phyloP scores from a whole-genome alignment of 2,888 invertebrate genomes.

The Dromius quadrimaculatus region DNA sequence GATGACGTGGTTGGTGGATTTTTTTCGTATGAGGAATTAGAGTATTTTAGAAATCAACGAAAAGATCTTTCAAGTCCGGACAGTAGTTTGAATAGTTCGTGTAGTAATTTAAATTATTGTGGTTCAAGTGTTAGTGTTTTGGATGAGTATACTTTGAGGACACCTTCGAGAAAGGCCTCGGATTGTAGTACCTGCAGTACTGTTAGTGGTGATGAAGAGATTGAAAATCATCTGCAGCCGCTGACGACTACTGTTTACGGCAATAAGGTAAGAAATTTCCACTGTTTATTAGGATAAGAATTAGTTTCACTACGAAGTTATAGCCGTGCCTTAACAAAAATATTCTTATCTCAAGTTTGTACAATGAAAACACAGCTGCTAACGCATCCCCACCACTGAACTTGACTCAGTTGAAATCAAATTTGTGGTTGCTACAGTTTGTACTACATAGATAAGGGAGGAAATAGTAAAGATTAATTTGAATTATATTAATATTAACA shows the following conservation, averaged over 20 bases:
- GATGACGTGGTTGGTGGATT: slow-evolving; percentile 75
- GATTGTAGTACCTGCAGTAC: slow-evolving; percentile 83
- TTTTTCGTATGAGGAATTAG: slow-evolving; percentile 72
- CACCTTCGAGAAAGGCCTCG: slow-evolving; percentile 76
- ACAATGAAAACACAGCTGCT: no score
- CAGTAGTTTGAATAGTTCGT: slow-evolving; percentile 71
- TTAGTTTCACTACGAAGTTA: neutral
- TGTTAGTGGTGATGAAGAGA: slow-evolving; percentile 76
- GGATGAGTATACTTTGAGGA: slow-evolving; percentile 69
- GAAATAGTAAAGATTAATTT: no score
- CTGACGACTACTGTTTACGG: slow-evolving; percentile 57
- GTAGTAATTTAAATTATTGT: slow-evolving; percentile 72
- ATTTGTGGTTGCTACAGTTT: no score
- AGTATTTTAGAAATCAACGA: slow-evolving; percentile 70
- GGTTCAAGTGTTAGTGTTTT: slow-evolving; percentile 71
- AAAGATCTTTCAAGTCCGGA: slow-evolving; percentile 67
- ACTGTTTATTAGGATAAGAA: no score
- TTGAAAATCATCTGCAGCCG: slow-evolving; percentile 68
- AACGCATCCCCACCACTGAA: no score
- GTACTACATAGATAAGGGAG: no score
- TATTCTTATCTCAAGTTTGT: no score
- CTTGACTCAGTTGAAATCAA: no score
- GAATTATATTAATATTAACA: no score
- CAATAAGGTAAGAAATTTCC: slow-evolving; percentile 66
- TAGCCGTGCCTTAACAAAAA: no score